Evolutionary conservation across 2,113 vertebrate species (phyloP).

Genomic region (Dasyprocta punctata): DNA sequence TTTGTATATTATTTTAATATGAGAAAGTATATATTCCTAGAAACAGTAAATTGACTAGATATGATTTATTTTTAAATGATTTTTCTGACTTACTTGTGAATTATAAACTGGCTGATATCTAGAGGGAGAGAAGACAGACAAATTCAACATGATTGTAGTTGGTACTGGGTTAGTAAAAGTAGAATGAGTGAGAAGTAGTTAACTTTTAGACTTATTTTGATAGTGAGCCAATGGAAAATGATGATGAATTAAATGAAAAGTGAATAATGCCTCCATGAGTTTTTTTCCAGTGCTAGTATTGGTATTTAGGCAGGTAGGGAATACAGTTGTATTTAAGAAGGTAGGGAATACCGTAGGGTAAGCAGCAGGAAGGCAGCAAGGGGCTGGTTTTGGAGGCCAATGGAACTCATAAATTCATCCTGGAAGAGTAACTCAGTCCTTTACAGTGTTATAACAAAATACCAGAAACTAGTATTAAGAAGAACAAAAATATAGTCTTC

Average conservation of each 20-base stretch:
- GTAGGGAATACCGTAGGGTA: fast-evolving
- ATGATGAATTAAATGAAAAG: background rate
- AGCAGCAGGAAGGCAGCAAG: background rate
- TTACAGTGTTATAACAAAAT: background rate
- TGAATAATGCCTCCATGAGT: background rate
- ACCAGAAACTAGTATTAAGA: background rate
- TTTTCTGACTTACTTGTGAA: background rate
- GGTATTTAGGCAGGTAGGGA: too few species aligned
- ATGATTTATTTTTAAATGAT: background rate
- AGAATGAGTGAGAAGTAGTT: background rate
- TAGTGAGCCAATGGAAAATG: background rate
- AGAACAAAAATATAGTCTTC: background rate
- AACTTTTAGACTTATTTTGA: background rate
- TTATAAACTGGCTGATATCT: background rate
- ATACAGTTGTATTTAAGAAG: background rate
- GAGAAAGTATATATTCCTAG: background rate
- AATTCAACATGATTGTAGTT: background rate
- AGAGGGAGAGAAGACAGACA: background rate
- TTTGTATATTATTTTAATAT: background rate
- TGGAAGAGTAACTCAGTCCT: background rate
- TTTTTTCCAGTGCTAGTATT: background rate
- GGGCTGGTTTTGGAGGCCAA: background rate
- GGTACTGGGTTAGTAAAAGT: background rate
- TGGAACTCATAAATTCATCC: background rate
- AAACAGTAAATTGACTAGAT: background rate